A percentile compares a stretch with the other conserved stretches of the same genome.
These are phyloP conservation scores for Ficedula albicollis DNA, from an alignment of 2,797 vertebrate genomes.

Conservation along the genomic window DNA sequence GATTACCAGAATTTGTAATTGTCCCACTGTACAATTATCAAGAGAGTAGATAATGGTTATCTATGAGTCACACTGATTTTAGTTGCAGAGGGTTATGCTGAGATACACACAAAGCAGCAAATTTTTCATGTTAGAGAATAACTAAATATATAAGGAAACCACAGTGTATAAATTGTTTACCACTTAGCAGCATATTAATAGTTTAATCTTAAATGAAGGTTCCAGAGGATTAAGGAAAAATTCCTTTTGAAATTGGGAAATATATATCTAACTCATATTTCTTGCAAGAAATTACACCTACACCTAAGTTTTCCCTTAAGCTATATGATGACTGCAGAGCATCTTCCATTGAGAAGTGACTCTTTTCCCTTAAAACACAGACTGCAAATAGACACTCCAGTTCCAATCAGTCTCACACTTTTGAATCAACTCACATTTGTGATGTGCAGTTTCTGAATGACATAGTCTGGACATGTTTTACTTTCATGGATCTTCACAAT, in stretches of 20 bases:
- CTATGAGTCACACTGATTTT: neutral
- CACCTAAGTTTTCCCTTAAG: neutral
- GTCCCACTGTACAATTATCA: neutral
- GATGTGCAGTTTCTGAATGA: constrained; percentile 87
- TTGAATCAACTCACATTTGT: constrained; percentile 69
- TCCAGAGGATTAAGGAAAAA: neutral
- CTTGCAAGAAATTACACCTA: neutral
- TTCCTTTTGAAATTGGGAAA: neutral
- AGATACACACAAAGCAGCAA: neutral
- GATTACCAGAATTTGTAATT: neutral
- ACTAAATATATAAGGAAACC: neutral
- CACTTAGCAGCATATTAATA: neutral
- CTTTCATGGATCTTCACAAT: constrained; percentile 83
- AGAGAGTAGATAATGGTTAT: neutral
- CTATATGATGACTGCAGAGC: neutral
- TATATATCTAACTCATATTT: neutral
- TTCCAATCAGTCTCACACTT: neutral
- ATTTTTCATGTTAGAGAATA: neutral
- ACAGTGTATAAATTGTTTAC: neutral
- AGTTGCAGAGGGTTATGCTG: neutral
- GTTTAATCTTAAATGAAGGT: neutral
- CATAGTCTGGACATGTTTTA: constrained; percentile 88
- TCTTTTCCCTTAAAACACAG: neutral
- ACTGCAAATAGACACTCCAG: neutral
- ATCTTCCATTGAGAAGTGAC: neutral